Conservation (phyloP, 2,888 invertebrate genomes). For the Ditula angustiorana region DNA sequence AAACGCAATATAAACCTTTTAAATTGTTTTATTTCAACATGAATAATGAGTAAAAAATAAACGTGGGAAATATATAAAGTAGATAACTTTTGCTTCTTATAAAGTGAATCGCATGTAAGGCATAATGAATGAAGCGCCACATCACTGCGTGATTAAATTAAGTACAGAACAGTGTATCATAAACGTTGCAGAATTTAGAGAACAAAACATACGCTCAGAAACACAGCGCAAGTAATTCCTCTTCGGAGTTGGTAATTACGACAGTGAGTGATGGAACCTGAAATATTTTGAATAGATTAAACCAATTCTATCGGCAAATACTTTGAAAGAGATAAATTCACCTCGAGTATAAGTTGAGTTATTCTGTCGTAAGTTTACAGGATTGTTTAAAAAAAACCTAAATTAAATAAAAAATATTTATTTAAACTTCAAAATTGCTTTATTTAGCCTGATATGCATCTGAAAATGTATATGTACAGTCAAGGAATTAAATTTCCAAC, state of each 20-base stretch:
- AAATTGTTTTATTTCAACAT: neutral
- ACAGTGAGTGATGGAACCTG: slow-evolving; percentile 34
- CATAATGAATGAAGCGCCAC: slow-evolving; percentile 21
- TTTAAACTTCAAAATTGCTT: no score
- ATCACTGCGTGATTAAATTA: slow-evolving; percentile 34
- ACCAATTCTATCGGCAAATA: neutral
- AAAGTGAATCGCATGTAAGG: neutral
- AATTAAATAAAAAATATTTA: no score
- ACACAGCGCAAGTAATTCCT: slow-evolving; percentile 35
- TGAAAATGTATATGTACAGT: no score
- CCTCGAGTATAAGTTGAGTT: no score
- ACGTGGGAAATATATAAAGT: neutral
- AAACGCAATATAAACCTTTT: no score
- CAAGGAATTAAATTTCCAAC: no score
- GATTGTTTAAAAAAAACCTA: no score
- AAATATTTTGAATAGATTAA: slow-evolving; percentile 11
- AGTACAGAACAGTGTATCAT: slow-evolving; percentile 30
- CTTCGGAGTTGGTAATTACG: slow-evolving; percentile 32
- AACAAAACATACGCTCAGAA: slow-evolving; percentile 30
- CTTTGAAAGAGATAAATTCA: neutral
- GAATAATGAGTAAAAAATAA: neutral
- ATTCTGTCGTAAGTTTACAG: no score
- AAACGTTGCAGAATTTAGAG: slow-evolving; percentile 29
- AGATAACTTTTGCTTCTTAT: neutral
- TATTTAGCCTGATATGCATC: no score